These are phyloP conservation scores for Drosophila kambysellisi DNA, from an alignment of 2,888 invertebrate genomes.

Conservation along the genomic window DNA sequence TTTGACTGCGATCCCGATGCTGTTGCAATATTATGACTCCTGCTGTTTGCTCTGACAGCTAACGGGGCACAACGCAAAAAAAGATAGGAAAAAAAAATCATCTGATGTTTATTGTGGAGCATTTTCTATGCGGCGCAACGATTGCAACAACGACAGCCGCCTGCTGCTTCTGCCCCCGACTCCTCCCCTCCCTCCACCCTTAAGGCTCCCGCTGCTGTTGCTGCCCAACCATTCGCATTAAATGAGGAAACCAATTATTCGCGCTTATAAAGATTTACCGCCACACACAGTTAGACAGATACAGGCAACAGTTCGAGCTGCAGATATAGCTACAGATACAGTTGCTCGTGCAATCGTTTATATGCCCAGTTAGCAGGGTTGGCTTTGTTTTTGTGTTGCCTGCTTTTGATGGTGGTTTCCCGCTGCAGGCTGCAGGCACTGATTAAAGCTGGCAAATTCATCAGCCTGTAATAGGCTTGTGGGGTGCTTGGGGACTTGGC, in stretches of 20 bases:
- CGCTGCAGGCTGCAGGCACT: conserved; percentile 37
- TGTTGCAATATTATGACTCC: conserved; percentile 82
- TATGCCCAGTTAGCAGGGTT: conserved; percentile 42
- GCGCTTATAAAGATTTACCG: conserved; percentile 82
- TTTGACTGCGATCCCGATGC: conserved; percentile 58
- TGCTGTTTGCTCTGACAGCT: conserved; percentile 74
- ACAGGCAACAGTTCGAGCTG: conserved; percentile 32
- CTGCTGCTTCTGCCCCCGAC: conserved; percentile 21
- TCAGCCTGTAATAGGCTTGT: conserved; percentile 15
- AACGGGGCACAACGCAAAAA: conserved; percentile 23
- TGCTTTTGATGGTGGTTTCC: conserved; percentile 38
- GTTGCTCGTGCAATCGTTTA: conserved; percentile 37
- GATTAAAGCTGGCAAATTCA: conserved; percentile 65
- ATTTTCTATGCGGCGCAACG: conserved; percentile 67
- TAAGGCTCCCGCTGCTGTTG: conserved; percentile 20
- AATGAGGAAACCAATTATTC: conserved; percentile 85
- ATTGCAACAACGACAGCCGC: conserved; percentile 57
- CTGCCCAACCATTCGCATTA: conserved; percentile 79
- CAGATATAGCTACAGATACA: conserved; percentile 43
- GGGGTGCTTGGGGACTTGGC: not conserved
- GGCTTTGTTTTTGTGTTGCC: conserved; percentile 49
- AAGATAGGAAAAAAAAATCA: conserved; percentile 21
- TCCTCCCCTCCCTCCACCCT: no score
- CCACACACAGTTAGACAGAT: conserved; percentile 54
- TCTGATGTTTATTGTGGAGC: conserved; percentile 74